Base-by-base conservation (phyloP, 2,113 vertebrate genomes). In the Cranoglanis bouderius region DNA sequence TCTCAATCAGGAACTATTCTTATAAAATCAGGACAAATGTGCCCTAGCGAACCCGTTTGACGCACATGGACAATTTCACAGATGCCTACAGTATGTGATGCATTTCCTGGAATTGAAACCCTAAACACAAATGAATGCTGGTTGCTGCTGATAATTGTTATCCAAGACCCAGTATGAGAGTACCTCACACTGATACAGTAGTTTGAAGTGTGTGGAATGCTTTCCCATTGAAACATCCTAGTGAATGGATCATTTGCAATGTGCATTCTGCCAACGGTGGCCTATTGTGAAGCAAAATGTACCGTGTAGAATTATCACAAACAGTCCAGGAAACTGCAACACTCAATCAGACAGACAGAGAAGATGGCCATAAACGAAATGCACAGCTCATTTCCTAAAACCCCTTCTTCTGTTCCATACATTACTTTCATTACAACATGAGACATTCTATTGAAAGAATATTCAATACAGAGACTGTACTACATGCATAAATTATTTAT, bases 231-330 rank as follows among this genome's bases (percentile, higher is more conserved):
- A 70, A 88, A 82, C 63, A 55, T 82, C 43, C 85, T 65, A 18
- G 80, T 63, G 46, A 88, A 88, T 88, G 81, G 67, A 88, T 51
- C 63, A 88, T 88, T 88, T 88, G 86, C 57, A 88, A 82, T 57
- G 38, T 65, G 49, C 72, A 46, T 82, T 40, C 81, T 59, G 65
- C 80, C 18, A 57, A 46, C 49, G 21, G 87, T 16, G 38, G 65
- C 80, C 53, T 83, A 21, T 83, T 59, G 87, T 74, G 65, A 83
- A 83, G 55, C 65, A 74, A 40, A 88, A 83, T 74, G 65, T 59
- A 55, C 49, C 26, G 29, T 82, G 65, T 55, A 74, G 18, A 88
- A 72, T 88, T 51, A 70, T 88, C 61, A 78, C 78, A 51, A 53
- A 72, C 80, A 74, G 49, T 72, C 78, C 26, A 59, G 38, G 55